Evolutionary conservation across 2,888 invertebrate species (phyloP), one percentile per base, ranked within the genome.

Genomic region (Agrochola lychnidis): DNA sequence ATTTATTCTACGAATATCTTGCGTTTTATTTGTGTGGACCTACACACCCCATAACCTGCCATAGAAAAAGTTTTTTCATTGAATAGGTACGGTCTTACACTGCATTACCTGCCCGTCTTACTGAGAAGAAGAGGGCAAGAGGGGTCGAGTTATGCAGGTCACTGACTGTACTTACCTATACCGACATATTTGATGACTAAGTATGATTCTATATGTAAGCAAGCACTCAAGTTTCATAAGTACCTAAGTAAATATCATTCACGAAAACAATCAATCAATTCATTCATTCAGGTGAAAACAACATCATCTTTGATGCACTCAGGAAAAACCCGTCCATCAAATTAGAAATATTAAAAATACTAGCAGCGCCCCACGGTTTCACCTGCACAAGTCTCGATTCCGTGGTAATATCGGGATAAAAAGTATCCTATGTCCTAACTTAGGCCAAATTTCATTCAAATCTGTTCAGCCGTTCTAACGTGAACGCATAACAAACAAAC

Each of bases 11-110:
- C 10, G 30, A 14, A 59, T 42, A 30, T 48, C 10, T 69, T 51
- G 42, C 5, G 19, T 64, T 81, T 79, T 56, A 83, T 79, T 79
- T 57, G 22, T 79, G 9, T 36, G 19, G 30, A 56, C 19, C 14
- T 67, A 48, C 56, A 56, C 12, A 57, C 14, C n/a, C 19, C 19
- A 62, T 12, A 36, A 22, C 10, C 1, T 51, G 69, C 12, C 2
- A 36, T 22, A 25, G 2, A 70, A 48, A 67, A 12, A 25, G 7
- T n/a, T 12, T 36, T 48, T 67, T 12, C 7, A 25, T n/a, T 19
- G n/a, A 36, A 6, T 19, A 51, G 7, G 19, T 7, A 9, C 9
- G 45, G 45, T 14, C 14, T 4, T 45, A 45, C 4, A 4, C 45
- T 45, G 45, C 14, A 45, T 14, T 45, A 45, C 45, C 45, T 45